A percentile compares a stretch with the other conserved stretches of the same genome.
phyloP scores from a whole-genome alignment of 2,113 vertebrate species.

The Mixornis gularis region DNA sequence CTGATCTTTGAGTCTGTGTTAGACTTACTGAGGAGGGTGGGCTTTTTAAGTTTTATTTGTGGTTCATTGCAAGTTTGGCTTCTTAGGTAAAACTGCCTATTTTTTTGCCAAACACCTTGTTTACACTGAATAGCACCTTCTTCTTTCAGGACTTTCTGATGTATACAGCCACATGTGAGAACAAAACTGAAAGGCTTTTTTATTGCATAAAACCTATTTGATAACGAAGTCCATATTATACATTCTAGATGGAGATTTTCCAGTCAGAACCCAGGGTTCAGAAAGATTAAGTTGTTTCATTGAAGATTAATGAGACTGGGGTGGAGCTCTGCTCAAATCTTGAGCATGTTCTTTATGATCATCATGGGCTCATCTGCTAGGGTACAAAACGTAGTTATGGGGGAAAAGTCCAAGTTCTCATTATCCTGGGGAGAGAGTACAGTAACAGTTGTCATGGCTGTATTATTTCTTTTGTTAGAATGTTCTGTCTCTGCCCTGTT shows the following conservation, averaged over 20 bases:
- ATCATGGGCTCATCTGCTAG: accelerated
- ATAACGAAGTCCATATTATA: not conserved
- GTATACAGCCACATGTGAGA: accelerated
- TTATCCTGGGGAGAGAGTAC: not conserved
- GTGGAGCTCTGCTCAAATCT: not conserved
- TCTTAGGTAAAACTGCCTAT: not conserved
- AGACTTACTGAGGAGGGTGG: not conserved
- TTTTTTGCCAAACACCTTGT: not conserved
- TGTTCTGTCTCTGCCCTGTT: not conserved
- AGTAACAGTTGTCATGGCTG: not conserved
- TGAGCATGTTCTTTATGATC: accelerated
- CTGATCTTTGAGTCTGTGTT: not conserved
- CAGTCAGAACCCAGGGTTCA: not conserved
- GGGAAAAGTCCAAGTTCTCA: not conserved
- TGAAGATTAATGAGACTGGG: not conserved
- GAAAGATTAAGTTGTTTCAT: not conserved
- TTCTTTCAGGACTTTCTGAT: not conserved
- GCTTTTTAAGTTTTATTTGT: not conserved
- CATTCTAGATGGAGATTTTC: not conserved
- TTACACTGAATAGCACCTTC: not conserved
- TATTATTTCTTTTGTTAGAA: not conserved
- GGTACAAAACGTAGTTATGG: not conserved
- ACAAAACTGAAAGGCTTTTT: not conserved
- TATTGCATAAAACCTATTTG: not conserved
- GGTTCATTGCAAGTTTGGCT: not conserved